Evolutionary conservation across 2,113 vertebrate species (phyloP).

Genomic region (Eulemur macaco): DNA sequence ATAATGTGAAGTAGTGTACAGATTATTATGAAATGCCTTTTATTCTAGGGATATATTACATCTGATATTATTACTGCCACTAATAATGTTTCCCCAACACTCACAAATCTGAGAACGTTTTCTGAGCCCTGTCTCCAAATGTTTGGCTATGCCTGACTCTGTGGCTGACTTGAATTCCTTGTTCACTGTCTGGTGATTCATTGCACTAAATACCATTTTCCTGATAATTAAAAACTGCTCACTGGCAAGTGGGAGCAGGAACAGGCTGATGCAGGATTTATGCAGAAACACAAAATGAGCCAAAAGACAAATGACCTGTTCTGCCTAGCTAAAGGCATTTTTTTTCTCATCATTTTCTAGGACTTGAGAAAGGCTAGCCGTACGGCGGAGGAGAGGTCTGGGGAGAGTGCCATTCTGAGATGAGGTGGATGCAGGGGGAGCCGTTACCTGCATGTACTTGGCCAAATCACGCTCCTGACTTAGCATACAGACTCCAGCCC

Average conservation of each 20-base stretch:
- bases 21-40: neutral
- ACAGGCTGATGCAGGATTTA: conserved; percentile 56
- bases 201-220: conserved; percentile 78
- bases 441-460: neutral
- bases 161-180: conserved; percentile 68
- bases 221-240: conserved; percentile 69
- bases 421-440: neutral
- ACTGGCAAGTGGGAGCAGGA: conserved; percentile 62
- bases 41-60: neutral
- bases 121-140: conserved; percentile 50
- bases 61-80: conserved; percentile 42
- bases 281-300: conserved; percentile 59
- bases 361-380: conserved; percentile 27
- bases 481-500: fast-evolving
- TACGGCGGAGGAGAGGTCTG: neutral
- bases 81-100: conserved; percentile 68
- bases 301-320: conserved; percentile 35
- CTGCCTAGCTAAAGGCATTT: conserved; percentile 3
- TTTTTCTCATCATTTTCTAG: conserved; percentile 48
- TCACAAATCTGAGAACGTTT: conserved; percentile 50
- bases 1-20: neutral
- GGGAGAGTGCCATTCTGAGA: neutral
- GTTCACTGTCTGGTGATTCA: conserved; percentile 79
- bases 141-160: conserved; percentile 54
- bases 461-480: neutral